Base-by-base conservation (phyloP, 2,888 invertebrate species). In the Scaptomyza tumidula region DNA sequence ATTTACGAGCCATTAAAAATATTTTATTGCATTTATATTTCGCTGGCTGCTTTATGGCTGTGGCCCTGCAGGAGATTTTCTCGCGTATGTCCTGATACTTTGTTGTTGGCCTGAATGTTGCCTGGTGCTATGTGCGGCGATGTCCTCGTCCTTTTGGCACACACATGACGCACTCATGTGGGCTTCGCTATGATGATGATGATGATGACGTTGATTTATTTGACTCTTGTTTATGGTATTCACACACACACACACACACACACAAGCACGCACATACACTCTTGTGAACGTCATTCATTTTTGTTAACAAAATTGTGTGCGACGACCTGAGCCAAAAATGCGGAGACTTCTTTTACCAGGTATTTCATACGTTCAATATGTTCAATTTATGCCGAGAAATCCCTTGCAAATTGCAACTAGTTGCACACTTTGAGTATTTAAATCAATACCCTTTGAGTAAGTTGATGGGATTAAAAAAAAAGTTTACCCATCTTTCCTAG, bases 1-100 rank as follows among this genome's bases (percentile, higher is more conserved):
- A 83, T 80, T 80, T 80, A 80, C 84, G 84, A 83, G 78, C 80
- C 80, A 80, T 80, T 80, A 80, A 80, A 80, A 83, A 83, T 80
- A 80, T 83, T 80, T 80, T 83, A 80, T 80, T 83, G 80, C 80
- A 83, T 83, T 80, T 80, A 74, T 80, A 80, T 83, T 83, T 80
- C 69, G 73, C 63, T 80, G 84, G 80, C 78, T 80, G 80, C 80
- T 83, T 80, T 80, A 83, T 80, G 71, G 58, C 69, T 65, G 16
- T 41, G 49, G 49, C 60, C 49, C 58, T 65, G 65, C 62, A 75
- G 70, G 75, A 75, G 70, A 75, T 75, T 65, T 62, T 75, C 62
- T 57, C 63, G 64, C 60, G 71, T 71, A 61, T 72, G 71, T 71
- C 53, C 58, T 68, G 54, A 54, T 65, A 71, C 71, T 71, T 74